phyloP scores from a whole-genome alignment of 2,888 invertebrate species.

The Nomada goodeniana region DNA sequence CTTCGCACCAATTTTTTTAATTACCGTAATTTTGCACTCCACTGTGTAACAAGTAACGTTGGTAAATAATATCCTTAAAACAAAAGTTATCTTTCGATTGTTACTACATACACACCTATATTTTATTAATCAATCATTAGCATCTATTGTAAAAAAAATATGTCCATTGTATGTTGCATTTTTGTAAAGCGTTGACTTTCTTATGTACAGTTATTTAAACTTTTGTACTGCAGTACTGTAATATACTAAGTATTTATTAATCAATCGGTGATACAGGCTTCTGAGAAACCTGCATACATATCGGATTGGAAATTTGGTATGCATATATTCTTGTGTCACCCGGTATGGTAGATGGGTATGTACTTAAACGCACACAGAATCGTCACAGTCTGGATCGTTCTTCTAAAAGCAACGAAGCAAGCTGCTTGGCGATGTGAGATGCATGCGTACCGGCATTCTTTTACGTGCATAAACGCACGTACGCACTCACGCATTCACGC shows the following conservation, averaged over 20 bases:
- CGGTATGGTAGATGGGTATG: neutral
- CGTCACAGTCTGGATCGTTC: conserved; percentile 41
- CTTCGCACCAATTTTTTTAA: neutral
- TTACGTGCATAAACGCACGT: conserved; percentile 8
- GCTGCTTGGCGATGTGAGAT: conserved; percentile 45
- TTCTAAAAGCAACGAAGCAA: conserved; percentile 46
- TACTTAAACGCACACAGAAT: neutral
- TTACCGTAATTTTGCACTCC: neutral
- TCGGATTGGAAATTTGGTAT: no score
- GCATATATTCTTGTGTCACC: neutral
- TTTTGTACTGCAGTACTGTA: neutral
- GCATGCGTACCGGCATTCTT: conserved; percentile 32
- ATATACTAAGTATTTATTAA: neutral
- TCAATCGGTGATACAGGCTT: neutral
- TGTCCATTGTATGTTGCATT: no score
- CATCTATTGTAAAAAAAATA: no score
- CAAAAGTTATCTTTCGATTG: no score
- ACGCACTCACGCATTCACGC: conserved; percentile 6
- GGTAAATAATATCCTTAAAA: neutral
- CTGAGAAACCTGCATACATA: neutral
- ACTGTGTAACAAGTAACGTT: neutral
- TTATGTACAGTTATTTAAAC: neutral
- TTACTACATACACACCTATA: no score
- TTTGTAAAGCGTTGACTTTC: no score
- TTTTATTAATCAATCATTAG: no score